Percentiles rank a stretch among this genome's conserved stretches.
phyloP scores from a whole-genome alignment of 2,888 invertebrate species.

The Vannuccia rotundouncinata region DNA sequence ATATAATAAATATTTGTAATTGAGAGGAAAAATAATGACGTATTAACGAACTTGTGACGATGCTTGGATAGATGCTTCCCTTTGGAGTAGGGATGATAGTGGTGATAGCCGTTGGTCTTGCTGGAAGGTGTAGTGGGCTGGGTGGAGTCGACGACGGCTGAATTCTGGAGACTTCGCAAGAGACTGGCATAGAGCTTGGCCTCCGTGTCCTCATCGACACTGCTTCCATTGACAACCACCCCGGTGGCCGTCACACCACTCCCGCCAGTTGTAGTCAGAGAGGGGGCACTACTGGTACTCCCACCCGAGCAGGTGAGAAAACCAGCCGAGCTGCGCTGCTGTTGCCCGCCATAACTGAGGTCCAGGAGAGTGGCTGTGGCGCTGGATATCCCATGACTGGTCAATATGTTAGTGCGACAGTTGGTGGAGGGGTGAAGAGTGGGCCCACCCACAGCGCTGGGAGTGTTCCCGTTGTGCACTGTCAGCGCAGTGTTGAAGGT shows the following conservation, averaged over 20 bases:
- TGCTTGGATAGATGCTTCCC: neutral
- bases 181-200: neutral
- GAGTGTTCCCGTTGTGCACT: conserved; percentile 7
- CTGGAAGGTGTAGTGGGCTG: neutral
- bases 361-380: neutral
- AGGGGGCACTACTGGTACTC: neutral
- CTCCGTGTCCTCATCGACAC: neutral
- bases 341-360: neutral
- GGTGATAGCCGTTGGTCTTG: neutral
- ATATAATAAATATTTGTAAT: neutral
- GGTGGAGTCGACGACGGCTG: neutral
- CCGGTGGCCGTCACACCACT: neutral
- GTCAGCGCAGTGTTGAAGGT: conserved; percentile 16
- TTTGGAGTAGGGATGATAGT: neutral
- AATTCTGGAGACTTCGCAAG: neutral
- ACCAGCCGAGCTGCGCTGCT: neutral
- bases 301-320: neutral
- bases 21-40: neutral
- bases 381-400: neutral
- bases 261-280: neutral
- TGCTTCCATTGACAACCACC: neutral
- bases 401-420: neutral
- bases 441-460: neutral
- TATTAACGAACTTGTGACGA: neutral
- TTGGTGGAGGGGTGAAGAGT: neutral